phyloP scores from a whole-genome alignment of 2,113 vertebrate species.

The Erpornis zantholeuca region DNA sequence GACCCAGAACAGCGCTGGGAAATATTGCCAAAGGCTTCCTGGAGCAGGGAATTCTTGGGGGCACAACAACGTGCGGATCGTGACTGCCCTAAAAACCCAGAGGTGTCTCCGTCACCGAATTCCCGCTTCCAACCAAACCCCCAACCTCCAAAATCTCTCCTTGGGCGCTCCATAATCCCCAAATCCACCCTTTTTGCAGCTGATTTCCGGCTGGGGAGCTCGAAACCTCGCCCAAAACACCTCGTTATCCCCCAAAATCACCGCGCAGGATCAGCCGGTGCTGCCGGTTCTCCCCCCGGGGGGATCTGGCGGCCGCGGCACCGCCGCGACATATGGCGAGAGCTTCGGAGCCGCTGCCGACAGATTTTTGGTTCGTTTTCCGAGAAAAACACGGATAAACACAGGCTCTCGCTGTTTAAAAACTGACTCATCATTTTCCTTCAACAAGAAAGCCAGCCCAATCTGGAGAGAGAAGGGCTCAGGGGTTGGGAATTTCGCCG shows the following conservation, averaged over 20 bases:
- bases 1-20: not conserved
- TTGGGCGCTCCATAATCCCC: fast-evolving
- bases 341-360: not conserved
- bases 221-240: not conserved
- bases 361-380: conserved; percentile 10
- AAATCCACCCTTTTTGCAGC: fast-evolving
- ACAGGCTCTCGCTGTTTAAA: conserved; percentile 6
- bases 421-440: not conserved
- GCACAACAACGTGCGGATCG: fast-evolving
- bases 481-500: not conserved
- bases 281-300: fast-evolving
- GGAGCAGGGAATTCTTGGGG: not conserved
- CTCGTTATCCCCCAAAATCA: not conserved
- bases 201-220: fast-evolving
- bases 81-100: fast-evolving
- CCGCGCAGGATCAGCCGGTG: too few relatives aligned
- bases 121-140: fast-evolving
- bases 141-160: fast-evolving
- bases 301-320: not conserved
- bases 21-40: not conserved
- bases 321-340: not conserved
- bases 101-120: fast-evolving
- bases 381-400: conserved; percentile 35
- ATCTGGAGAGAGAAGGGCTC: not conserved
- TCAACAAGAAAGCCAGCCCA: too few relatives aligned